Evolutionary conservation across 2,113 vertebrate genomes (phyloP), one percentile per base, ranked within the genome.

Genomic region (Sigmodon hispidus): DNA sequence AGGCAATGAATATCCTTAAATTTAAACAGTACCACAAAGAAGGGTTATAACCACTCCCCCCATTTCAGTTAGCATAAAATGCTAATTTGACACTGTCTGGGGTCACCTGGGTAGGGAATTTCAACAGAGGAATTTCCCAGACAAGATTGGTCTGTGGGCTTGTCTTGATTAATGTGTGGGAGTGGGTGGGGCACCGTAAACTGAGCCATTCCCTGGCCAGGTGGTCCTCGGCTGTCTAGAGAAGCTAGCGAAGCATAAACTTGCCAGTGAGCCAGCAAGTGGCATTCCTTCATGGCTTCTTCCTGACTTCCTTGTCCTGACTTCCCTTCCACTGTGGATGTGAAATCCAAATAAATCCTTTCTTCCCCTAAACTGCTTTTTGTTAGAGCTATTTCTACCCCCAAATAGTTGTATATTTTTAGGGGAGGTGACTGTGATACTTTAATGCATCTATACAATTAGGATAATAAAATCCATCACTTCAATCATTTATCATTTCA

Each of bases 1-100:
- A 48, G 22, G 73, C 19, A 76, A 7, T 89, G 89, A 22, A 50
- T 36, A 16, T 63, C 45, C 36, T 72, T 45, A 61, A 55, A 86
- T 92, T 96, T 91, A 88, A 90, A 87, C 40, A 91, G 73, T 9
- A 65, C 81, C 48, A 43, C 80, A 81, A 73, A 63, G 83, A 88
- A 22, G 40, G 92, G 15, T 85, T 80, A 9, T n/a, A 29, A 57
- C 57, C 29, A 52, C 6, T 40, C 69, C 34, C 7, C 22, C 17
- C 40, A 50, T 45, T 72, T 73, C 8, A 92, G 48, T 31, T 87
- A 34, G 55, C 72, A 45, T 26, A 45, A 15, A 45, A 29, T 45
- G 73, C 36, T 45, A 6, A 75, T 29, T 48, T 75, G 72, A 75
- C 43, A 75, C 22, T 45, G 43, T 43, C 40, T 26, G 22, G 40